A percentile compares a stretch with the other conserved stretches of the same genome.
Evolutionary conservation across 2,888 invertebrate species (phyloP).

Genomic region (Dicycla oo): DNA sequence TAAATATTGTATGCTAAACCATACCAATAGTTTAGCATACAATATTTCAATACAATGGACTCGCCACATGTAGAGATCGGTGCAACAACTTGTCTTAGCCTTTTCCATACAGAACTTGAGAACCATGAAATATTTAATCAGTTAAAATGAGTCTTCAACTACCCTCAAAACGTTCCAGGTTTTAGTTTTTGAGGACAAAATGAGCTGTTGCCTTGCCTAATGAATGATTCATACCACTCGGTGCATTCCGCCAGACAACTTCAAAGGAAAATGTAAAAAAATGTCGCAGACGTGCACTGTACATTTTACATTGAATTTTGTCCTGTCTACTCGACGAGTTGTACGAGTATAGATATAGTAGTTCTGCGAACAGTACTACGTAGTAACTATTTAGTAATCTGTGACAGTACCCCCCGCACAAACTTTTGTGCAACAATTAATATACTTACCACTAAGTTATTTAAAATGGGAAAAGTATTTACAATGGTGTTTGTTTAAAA

Average conservation of each 20-base stretch:
- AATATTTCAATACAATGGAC: conserved; percentile 14
- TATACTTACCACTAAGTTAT: no score
- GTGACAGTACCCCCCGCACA: no score
- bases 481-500: no score
- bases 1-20: no score
- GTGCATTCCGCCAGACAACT: conserved; percentile 26
- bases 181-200: conserved; percentile 32
- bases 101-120: not conserved
- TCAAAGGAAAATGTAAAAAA: conserved; percentile 39
- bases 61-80: not conserved
- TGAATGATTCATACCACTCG: conserved; percentile 50
- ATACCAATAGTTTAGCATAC: not conserved
- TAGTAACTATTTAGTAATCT: no score
- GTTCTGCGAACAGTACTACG: no score
- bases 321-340: not conserved
- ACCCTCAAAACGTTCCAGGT: conserved; percentile 4
- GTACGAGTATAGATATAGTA: not conserved
- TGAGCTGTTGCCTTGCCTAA: conserved; percentile 44
- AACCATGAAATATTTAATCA: conserved; percentile 7
- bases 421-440: no score
- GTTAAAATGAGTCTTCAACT: conserved; percentile 8
- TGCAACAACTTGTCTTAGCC: not conserved
- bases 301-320: conserved; percentile 39
- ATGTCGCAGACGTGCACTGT: conserved; percentile 29
- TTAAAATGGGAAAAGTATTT: no score